Conservation (phyloP, 2,888 invertebrate species). For the Plebejus anna region DNA sequence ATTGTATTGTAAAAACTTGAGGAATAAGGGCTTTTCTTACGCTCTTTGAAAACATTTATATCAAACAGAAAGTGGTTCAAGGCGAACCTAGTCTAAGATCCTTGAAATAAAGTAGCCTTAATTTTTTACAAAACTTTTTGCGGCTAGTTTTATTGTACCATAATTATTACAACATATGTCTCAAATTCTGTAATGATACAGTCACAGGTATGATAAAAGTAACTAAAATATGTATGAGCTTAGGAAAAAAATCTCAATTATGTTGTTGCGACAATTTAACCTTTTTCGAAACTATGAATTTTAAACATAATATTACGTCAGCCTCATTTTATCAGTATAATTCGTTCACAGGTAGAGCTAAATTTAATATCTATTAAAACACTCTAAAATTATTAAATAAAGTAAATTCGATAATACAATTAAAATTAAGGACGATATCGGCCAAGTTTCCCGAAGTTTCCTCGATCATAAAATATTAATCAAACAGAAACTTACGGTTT, state of each 20-base stretch:
- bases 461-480: slow-evolving; percentile 16
- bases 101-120: not conserved
- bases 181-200: too few relatives aligned
- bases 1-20: slow-evolving; percentile 5
- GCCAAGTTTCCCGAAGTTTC: not conserved
- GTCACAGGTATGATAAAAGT: too few relatives aligned
- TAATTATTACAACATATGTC: too few relatives aligned
- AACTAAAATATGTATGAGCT: too few relatives aligned
- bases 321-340: too few relatives aligned
- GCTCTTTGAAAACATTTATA: slow-evolving; percentile 2
- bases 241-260: too few relatives aligned
- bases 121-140: not conserved
- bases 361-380: too few relatives aligned
- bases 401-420: not conserved
- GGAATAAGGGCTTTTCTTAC: not conserved
- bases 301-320: too few relatives aligned
- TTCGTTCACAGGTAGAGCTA: too few relatives aligned
- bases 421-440: not conserved
- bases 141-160: not conserved
- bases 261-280: too few relatives aligned
- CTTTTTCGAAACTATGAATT: too few relatives aligned
- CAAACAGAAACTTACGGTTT: slow-evolving; percentile 9
- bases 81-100: not conserved
- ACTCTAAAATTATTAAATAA: not conserved
- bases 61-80: slow-evolving; percentile 1